Evolutionary conservation across 2,888 invertebrate species (phyloP), one percentile per base, ranked within the genome.

Genomic region (Ethmia dodecea): DNA sequence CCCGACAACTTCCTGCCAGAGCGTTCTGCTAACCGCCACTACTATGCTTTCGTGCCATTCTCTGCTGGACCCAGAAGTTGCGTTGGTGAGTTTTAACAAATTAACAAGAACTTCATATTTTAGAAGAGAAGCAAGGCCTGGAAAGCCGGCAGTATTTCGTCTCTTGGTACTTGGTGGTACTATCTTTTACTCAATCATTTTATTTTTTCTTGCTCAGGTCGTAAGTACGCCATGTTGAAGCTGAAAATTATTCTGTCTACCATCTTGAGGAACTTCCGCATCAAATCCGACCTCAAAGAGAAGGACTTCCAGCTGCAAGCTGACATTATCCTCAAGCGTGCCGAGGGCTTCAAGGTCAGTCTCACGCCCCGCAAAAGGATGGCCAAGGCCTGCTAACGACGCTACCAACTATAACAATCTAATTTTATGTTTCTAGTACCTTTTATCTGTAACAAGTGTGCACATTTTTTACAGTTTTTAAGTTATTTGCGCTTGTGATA

Each of bases 1-100:
- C 95, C 96, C 1, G 95, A 95, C 69, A 92, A 95, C 65, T 96
- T 95, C 86, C 83, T 94, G 44, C 93, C 94, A 0, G 95, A 95
- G 60, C 90, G 88, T 47, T 91, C 91, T 42, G 91, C 91, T 31
- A 90, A 90, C 52, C 89, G 95, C 40, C 94, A 95, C 60, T 94
- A 93, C 60, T 94, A 94, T 64, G 90, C 93, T 3, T 94, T 91
- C 57, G 90, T 94, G 33, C 94, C 94, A 8, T 94, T 94, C 87
- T 94, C 93, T 32, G 94, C 94, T 41, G 94, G 94, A 24, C 94
- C 94, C 3, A 89, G 94, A 55, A 92, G 92, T 78, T 93, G 93
- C 64, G 92, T 93, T 42, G 93, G 93, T 92, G 55, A 83, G 91
- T 74, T n/a, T n/a, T n/a, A n/a, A n/a, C n/a, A n/a, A n/a, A n/a